These are phyloP conservation scores for Nemotelus pantherinus DNA, from an alignment of 2,888 invertebrate genomes.

Conservation along the genomic window DNA sequence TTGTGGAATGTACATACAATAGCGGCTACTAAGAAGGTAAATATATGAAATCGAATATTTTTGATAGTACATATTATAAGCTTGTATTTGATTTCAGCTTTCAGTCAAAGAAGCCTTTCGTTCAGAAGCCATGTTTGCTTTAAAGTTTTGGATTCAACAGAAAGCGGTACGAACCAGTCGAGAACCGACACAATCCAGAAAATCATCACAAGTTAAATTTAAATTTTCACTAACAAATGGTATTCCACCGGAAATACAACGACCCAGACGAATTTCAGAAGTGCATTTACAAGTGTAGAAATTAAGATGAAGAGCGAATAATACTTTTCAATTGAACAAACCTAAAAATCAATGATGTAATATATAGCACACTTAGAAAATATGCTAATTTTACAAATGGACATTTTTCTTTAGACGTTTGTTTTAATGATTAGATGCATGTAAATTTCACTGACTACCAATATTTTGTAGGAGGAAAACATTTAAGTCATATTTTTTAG, in stretches of 20 bases:
- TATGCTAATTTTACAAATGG: too few species aligned
- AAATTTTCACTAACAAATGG: neutral
- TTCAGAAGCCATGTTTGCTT: constrained; percentile 76
- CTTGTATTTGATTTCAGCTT: constrained; percentile 66
- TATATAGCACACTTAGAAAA: too few species aligned
- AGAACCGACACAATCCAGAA: neutral
- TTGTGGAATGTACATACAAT: constrained; percentile 84
- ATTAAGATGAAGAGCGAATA: too few species aligned
- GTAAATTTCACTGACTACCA: too few species aligned
- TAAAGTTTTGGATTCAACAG: constrained; percentile 77
- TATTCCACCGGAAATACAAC: neutral
- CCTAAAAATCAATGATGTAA: too few species aligned
- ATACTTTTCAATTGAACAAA: too few species aligned
- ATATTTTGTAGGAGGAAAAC: too few species aligned
- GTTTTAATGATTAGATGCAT: too few species aligned
- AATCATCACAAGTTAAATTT: constrained; percentile 7
- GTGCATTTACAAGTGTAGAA: too few species aligned
- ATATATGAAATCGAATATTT: neutral
- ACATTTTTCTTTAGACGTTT: too few species aligned
- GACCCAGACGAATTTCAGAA: constrained; percentile 52
- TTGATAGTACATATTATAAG: neutral
- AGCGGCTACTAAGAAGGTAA: constrained; percentile 79
- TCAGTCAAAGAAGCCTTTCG: constrained; percentile 74
- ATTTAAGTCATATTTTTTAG: too few species aligned
- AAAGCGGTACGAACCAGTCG: constrained; percentile 69